These are phyloP conservation scores for Crypturellus tataupa DNA, from an alignment of 2,797 vertebrate genomes.

Conservation along the genomic window DNA sequence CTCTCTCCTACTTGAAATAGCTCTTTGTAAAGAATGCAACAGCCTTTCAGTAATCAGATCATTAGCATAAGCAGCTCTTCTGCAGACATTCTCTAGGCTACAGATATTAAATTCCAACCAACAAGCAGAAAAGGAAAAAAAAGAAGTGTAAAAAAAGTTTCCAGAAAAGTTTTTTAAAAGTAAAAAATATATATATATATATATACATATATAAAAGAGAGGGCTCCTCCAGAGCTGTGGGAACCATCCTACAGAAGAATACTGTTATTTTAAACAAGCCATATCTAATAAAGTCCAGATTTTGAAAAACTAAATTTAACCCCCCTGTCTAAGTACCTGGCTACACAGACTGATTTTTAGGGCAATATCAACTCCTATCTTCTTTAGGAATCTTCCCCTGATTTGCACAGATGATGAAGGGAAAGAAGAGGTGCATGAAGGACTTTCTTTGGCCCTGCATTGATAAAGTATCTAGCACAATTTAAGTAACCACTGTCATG, in stretches of 20 bases:
- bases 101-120: background rate
- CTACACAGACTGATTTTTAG: background rate
- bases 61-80: background rate
- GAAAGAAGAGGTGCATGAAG: background rate
- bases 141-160: no score
- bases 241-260: background rate
- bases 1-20: background rate
- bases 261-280: background rate
- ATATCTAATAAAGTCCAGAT: background rate
- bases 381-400: background rate
- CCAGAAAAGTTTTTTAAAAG: no score
- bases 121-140: background rate
- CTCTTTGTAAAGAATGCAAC: background rate
- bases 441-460: background rate
- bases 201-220: background rate
- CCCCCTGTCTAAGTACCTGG: background rate
- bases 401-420: background rate
- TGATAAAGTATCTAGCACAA: background rate
- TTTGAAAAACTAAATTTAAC: background rate
- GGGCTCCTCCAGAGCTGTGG: background rate
- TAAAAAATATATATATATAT: no score
- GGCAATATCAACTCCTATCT: background rate
- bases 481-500: background rate
- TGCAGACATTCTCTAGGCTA: background rate
- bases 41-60: background rate